Base-by-base conservation (phyloP, 2,113 vertebrate species). In the Geothlypis trichas region DNA sequence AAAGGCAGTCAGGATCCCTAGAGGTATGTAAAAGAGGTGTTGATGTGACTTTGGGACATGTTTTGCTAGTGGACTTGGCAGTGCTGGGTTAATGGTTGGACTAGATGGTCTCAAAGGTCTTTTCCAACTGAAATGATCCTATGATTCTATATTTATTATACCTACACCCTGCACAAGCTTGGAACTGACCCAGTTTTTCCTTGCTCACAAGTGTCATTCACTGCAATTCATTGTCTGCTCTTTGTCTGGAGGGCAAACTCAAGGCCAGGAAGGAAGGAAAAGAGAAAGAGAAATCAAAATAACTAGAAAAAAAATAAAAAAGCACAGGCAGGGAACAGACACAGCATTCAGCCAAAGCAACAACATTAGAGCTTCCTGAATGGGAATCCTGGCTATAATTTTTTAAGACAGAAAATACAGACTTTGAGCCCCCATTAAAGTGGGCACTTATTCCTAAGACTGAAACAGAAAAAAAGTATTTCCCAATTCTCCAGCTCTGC, bases 241-340 rank as follows among this genome's bases (percentile, higher is more conserved):
- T 96, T 94, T 96, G 79, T 85, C 93, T 87, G 72, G 68, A 95
- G 82, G 90, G 89, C 89, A 94, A 44, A 91, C 37, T 63, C 85
- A 66, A 74, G 47, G 80, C 77, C 93, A 94, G 47, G 10, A 89
- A 74, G 23, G 66, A 94, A 27, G 5, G 16, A 37, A 61, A 54
- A 28, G 13, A 47, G 61, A 28, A 30, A 74, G 10, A 52, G 24
- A 65, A 55, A 85, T 15, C 16, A 37, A 81, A 63, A 39, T 14
- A 73, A 55, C 44, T 33, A 51, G 7, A 41, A 41, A 57, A 58
- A 35, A 58, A 57, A 73, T 37, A 39, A 15, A 67, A 82, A 66
- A 57, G 39, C 92, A 74, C 55, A 68, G 15, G 67, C 71, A 86
- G 55, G 2, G 41, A 82, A 75, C 19, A 83, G 52, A 89, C 31